Conservation (phyloP, 2,797 vertebrate genomes). For the Acanthornis magna region DNA sequence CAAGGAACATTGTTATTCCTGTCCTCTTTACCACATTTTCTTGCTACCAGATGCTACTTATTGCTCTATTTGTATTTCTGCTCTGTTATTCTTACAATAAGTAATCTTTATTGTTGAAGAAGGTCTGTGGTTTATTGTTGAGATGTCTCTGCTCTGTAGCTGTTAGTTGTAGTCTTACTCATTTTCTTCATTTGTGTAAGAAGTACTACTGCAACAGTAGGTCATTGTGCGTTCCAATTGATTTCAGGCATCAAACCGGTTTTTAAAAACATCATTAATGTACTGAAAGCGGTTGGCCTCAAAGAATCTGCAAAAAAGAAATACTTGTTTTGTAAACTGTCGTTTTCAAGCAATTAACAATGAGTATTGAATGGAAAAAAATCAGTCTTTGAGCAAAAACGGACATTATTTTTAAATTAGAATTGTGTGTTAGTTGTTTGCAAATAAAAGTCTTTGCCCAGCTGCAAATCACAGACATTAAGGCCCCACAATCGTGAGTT, state of each 20-base stretch:
- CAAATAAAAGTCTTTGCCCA: background rate
- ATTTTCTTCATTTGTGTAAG: background rate
- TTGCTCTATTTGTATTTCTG: background rate
- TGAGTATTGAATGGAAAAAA: constrained; percentile 71
- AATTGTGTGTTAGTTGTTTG: background rate
- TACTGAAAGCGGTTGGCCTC: constrained; percentile 74
- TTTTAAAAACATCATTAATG: constrained; percentile 80
- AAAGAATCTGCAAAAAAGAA: constrained; percentile 65
- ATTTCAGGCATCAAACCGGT: background rate
- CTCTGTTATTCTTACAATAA: background rate
- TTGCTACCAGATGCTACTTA: background rate
- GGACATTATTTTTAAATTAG: constrained; percentile 30
- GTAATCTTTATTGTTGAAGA: background rate
- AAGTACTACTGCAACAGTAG: background rate
- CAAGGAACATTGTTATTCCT: background rate
- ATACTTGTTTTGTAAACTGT: constrained; percentile 67
- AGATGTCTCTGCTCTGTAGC: background rate
- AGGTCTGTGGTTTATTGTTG: background rate
- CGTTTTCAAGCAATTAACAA: constrained; percentile 80
- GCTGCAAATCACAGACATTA: constrained; percentile 9
- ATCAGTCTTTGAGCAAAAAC: constrained; percentile 71
- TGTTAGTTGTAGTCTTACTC: background rate
- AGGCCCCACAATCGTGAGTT: background rate
- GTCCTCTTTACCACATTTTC: background rate
- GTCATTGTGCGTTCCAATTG: background rate